Conservation (phyloP, 2,797 vertebrate species). For the Anas georgica region DNA sequence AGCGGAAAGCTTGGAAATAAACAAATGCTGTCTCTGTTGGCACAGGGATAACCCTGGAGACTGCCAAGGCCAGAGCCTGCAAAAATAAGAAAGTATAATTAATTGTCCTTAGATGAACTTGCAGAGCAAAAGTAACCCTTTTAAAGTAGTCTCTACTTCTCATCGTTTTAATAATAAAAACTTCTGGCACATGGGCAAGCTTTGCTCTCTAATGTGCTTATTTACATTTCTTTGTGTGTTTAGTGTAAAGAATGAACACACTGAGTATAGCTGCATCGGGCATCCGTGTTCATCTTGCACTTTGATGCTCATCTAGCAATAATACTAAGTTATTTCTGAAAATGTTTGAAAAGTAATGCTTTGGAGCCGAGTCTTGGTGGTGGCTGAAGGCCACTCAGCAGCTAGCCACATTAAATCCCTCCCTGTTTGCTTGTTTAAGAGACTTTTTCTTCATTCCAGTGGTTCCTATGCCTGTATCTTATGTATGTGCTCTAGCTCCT, state of each 20-base stretch:
- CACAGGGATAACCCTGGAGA: conserved; percentile 60
- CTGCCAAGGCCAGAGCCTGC: conserved; percentile 54
- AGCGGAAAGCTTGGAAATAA: conserved; percentile 60
- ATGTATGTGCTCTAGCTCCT: not conserved
- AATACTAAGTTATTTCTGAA: not conserved
- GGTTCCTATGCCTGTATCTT: fast-evolving
- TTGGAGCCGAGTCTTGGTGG: not conserved
- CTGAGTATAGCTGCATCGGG: fast-evolving
- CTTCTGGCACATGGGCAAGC: not conserved
- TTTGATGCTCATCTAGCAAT: not conserved
- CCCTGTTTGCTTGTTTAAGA: not conserved
- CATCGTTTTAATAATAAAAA: not conserved
- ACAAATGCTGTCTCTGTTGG: conserved; percentile 54
- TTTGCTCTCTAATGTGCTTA: not conserved
- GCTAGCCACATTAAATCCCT: not conserved
- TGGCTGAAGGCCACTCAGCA: not conserved
- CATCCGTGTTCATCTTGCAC: not conserved
- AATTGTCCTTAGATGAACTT: conserved; percentile 70
- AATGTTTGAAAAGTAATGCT: not conserved
- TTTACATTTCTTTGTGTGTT: not conserved
- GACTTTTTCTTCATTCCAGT: not conserved
- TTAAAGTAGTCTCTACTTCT: not conserved
- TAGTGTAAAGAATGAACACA: not conserved
- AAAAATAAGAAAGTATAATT: conserved; percentile 63
- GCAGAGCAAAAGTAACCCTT: not conserved